Conservation (phyloP, 2,113 vertebrate genomes). For the Peucedramus taeniatus region DNA sequence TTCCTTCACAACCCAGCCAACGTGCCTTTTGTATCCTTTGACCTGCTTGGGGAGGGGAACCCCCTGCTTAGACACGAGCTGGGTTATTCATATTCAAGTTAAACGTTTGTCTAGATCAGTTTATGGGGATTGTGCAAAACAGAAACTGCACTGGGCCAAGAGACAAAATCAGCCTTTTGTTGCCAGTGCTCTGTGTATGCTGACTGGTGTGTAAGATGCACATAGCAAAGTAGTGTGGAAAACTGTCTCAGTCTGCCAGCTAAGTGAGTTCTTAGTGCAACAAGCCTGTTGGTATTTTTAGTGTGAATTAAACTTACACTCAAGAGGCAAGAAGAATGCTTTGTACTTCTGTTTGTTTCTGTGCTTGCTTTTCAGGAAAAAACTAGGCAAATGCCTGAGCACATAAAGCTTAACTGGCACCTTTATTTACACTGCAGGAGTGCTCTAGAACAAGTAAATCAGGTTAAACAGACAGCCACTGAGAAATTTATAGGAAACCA, state of each 20-base stretch:
- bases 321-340: neutral
- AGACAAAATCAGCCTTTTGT: neutral
- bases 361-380: neutral
- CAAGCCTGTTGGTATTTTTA: neutral
- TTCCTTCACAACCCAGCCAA: constrained; percentile 97
- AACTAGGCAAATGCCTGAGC: neutral
- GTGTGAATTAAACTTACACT: fast-evolving
- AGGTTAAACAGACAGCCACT: neutral
- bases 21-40: constrained; percentile 98
- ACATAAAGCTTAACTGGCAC: neutral
- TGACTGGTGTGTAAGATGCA: neutral
- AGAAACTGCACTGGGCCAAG: neutral
- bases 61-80: fast-evolving
- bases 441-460: neutral
- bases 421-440: neutral
- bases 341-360: neutral
- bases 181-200: neutral
- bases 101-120: neutral
- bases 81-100: fast-evolving
- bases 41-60: neutral
- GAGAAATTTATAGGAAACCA: neutral
- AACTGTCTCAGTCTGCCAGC: neutral
- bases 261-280: fast-evolving
- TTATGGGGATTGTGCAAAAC: neutral
- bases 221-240: fast-evolving